Conservation (phyloP, 2,888 invertebrate genomes). For the Brenthis ino region DNA sequence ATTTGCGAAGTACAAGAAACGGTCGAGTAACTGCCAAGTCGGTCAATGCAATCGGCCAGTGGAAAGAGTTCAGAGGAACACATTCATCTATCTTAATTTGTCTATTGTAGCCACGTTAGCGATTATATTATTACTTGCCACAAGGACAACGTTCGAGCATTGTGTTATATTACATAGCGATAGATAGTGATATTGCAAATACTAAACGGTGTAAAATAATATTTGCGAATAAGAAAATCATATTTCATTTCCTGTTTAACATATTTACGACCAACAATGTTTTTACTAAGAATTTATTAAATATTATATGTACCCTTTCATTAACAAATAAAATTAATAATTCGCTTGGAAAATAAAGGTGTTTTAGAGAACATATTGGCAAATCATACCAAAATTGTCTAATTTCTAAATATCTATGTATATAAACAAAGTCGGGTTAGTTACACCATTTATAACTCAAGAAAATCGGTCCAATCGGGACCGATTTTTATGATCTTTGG, state of each 20-base stretch:
- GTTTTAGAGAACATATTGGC: neutral
- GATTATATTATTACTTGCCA: neutral
- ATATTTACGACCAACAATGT: neutral
- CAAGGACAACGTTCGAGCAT: neutral
- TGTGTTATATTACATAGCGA: too few relatives aligned
- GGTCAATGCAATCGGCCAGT: conserved; percentile 54
- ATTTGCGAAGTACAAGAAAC: conserved; percentile 55
- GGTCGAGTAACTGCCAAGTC: conserved; percentile 51
- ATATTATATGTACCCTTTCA: too few relatives aligned
- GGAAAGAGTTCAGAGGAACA: conserved; percentile 45
- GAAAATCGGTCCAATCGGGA: too few relatives aligned
- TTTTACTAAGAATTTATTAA: conserved; percentile 3
- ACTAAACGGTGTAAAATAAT: neutral
- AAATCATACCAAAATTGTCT: too few relatives aligned
- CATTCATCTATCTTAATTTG: conserved; percentile 35
- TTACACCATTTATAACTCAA: too few relatives aligned
- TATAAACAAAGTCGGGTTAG: too few relatives aligned
- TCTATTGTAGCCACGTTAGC: conserved; percentile 24
- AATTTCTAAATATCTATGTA: too few relatives aligned
- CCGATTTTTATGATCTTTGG: too few relatives aligned
- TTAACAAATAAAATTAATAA: too few relatives aligned
- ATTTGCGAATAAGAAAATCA: conserved; percentile 5
- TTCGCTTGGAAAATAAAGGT: neutral
- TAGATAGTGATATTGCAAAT: too few relatives aligned
- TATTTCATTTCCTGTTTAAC: conserved; percentile 8